Evolutionary conservation across 2,797 vertebrate genomes (phyloP), one percentile per base, ranked within the genome.

Genomic region (Chiroxiphia lanceolata): DNA sequence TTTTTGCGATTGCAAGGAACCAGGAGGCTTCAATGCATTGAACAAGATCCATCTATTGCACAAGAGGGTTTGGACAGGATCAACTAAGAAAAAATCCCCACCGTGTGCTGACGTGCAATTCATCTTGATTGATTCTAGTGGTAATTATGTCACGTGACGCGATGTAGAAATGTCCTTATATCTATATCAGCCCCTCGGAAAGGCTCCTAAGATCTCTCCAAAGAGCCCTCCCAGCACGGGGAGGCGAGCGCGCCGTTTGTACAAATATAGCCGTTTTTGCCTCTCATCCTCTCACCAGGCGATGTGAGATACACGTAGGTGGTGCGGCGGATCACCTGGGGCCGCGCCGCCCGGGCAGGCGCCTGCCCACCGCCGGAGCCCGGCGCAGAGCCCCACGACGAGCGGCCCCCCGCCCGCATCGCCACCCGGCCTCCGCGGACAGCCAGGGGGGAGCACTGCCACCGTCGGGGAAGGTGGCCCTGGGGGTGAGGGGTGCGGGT

Each of bases 131-230:
- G 99, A 99, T 99, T 99, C 99, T 99, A 98, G 99, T 99, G 99
- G 99, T 99, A 99, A 99, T 99, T 99, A 98, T 98, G 99, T 99
- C 99, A 99, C 99, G 99, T 99, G 99, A 99, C 99, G 98, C 98
- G 97, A 98, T 98, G 98, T 98, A 99, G 98, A 98, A 98, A 99
- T 99, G 99, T 99, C 99, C 99, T 99, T 99, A 99, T 98, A 99
- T 99, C 99, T 99, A 98, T 99, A 99, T 99, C 98, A 98, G 98
- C 98, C 98, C 98, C 99, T 99, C 98, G 98, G 98, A 98, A 98
- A 97, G 97, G 93, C 95, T 91, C 96, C 97, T 92, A 89, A 97
- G 97, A 97, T 96, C 92, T 97, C 97, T 97, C 91, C 89, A 91
- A 92, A 94, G 93, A 97, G 94, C 95, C 96, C 89, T 91, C 90